Percentiles rank a stretch among this genome's conserved stretches.
These are phyloP conservation scores for Xerus rutilus DNA, from an alignment of 2,797 vertebrate species.

Conservation along the genomic window DNA sequence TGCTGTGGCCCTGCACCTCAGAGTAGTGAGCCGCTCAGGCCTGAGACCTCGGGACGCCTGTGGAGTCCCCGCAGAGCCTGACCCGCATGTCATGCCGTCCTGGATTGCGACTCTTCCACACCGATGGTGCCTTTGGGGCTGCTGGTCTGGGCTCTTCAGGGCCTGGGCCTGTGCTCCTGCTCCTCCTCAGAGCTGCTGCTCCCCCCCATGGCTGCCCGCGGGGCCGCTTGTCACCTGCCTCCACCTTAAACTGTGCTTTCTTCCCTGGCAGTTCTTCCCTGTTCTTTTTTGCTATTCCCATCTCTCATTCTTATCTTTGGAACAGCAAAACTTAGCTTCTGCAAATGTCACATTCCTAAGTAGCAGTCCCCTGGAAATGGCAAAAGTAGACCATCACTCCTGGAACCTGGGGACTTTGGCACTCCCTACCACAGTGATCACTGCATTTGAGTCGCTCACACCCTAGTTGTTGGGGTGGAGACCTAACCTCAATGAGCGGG, in stretches of 20 bases:
- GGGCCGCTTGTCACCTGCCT: background rate
- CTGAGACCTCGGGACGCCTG: too few species aligned
- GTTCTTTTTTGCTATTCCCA: background rate
- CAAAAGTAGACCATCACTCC: background rate
- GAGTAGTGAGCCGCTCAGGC: rapidly evolving
- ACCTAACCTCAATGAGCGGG: background rate
- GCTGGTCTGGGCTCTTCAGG: background rate
- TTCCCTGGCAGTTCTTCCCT: background rate
- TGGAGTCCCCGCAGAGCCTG: background rate
- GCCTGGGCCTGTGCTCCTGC: background rate
- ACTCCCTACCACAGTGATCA: slow-evolving; percentile 22
- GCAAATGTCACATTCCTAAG: background rate
- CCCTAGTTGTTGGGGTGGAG: background rate
- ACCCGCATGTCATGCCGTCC: background rate
- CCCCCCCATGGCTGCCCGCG: background rate
- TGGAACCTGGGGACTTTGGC: slow-evolving; percentile 3
- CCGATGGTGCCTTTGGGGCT: background rate
- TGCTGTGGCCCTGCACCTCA: too few species aligned
- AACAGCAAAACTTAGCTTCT: slow-evolving; percentile 46
- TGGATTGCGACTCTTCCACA: background rate
- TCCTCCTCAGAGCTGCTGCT: background rate
- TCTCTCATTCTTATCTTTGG: background rate
- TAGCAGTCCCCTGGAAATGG: background rate
- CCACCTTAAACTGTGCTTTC: background rate
- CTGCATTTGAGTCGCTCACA: background rate